These are phyloP conservation scores for Ophioninae sp. DNA, from an alignment of 2,888 invertebrate genomes.

Conservation along the genomic window DNA sequence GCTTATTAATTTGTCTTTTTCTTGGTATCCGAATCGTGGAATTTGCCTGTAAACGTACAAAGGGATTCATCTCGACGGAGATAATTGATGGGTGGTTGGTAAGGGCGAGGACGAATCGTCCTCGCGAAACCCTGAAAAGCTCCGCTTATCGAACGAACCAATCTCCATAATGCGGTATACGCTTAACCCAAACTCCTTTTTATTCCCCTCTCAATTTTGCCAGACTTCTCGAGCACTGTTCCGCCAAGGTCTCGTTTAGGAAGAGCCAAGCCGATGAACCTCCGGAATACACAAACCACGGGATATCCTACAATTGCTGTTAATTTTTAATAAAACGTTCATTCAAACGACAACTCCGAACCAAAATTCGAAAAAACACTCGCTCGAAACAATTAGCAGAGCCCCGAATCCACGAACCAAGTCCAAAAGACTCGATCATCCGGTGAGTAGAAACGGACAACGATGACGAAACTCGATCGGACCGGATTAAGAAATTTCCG, in stretches of 20 bases:
- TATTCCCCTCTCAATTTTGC: conserved; percentile 32
- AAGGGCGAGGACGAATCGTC: conserved; percentile 5
- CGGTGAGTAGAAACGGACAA: no score
- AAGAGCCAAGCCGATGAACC: conserved; percentile 9
- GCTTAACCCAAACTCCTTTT: conserved; percentile 12
- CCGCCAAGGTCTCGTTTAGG: conserved; percentile 9
- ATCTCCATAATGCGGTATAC: conserved; percentile 24
- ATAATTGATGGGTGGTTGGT: conserved; percentile 1
- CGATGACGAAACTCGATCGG: no score
- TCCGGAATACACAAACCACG: conserved; percentile 15
- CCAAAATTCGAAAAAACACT: no score
- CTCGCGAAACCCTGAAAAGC: conserved; percentile 15
- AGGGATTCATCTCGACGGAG: background rate
- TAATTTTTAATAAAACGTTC: no score
- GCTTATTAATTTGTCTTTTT: background rate
- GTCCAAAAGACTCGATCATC: no score
- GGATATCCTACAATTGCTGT: background rate
- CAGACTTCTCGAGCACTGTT: background rate
- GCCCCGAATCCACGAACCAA: no score
- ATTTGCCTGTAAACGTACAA: background rate
- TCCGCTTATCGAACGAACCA: conserved; percentile 23
- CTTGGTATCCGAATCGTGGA: background rate
- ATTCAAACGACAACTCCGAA: background rate
- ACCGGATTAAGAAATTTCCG: no score
- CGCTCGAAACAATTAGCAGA: no score